Evolutionary conservation across 1,140 invertebrate species (phyloP).

Genomic region (Neodiprion lecontei): DNA sequence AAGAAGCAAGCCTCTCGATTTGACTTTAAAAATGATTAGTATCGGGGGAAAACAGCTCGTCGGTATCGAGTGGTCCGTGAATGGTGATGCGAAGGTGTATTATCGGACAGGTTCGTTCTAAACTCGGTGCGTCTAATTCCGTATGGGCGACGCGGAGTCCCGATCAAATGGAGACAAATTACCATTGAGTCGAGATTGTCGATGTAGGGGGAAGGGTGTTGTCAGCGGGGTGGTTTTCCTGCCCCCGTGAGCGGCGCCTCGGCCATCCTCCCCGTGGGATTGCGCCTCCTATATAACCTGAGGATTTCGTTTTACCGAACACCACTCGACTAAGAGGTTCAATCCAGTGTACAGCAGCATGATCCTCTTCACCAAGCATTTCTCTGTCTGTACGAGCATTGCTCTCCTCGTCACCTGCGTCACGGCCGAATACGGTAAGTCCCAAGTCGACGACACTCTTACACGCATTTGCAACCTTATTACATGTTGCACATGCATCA

Average conservation of each 20-base stretch:
- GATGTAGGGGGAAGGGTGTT: constrained; percentile 34
- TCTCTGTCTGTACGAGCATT: constrained; percentile 23
- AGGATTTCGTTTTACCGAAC: constrained; percentile 12
- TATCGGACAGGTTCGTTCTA: too few species aligned
- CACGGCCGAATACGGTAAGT: constrained; percentile 47
- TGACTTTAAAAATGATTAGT: too few species aligned
- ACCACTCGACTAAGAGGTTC: constrained; percentile 33
- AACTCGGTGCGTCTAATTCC: constrained; percentile 38
- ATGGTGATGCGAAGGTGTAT: too few species aligned
- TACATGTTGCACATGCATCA: too few species aligned
- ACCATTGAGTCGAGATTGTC: constrained; percentile 35
- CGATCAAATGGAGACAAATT: constrained; percentile 57
- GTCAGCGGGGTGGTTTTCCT: constrained; percentile 23
- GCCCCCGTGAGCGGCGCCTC: constrained; percentile 8
- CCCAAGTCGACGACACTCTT: too few species aligned
- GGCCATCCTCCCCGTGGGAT: constrained; percentile 20
- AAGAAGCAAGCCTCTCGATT: too few species aligned
- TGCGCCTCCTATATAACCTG: constrained; percentile 41
- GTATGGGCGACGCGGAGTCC: constrained; percentile 50
- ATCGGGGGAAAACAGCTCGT: too few species aligned
- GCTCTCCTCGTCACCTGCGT: constrained; percentile 31
- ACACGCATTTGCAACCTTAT: too few species aligned
- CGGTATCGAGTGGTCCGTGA: too few species aligned
- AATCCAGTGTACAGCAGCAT: constrained; percentile 15
- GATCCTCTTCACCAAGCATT: constrained; percentile 23